phyloP scores from a whole-genome alignment of 2,797 vertebrate genomes.

The Cynodonichthys magdalenae region DNA sequence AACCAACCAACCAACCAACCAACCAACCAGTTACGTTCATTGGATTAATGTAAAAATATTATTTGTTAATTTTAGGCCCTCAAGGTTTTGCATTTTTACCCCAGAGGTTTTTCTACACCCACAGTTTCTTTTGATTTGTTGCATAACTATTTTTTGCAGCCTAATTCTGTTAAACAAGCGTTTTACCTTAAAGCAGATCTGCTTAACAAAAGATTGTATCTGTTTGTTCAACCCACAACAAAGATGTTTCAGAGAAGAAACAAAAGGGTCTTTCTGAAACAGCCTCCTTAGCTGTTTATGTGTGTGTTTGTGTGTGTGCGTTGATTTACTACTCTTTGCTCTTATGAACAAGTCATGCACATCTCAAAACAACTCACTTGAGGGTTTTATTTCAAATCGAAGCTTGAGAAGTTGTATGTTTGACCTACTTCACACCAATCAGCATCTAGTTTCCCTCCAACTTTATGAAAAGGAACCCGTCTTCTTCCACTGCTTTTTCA shows the following conservation, averaged over 20 bases:
- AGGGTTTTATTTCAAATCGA: not conserved
- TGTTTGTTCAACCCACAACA: conserved; percentile 14
- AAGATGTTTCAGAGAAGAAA: conserved; percentile 15
- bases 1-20: no score
- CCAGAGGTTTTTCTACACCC: no score
- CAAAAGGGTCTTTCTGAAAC: conserved; percentile 13
- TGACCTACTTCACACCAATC: not conserved
- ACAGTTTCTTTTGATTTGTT: no score
- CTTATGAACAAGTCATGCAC: conserved; percentile 7
- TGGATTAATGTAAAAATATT: not conserved
- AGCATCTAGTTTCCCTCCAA: not conserved
- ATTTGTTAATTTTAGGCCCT: no score
- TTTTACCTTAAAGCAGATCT: conserved; percentile 4
- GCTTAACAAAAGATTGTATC: conserved; percentile 17
- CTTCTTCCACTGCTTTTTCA: no score
- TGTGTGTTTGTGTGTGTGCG: not conserved
- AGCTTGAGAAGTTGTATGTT: not conserved
- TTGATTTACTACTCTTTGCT: not conserved
- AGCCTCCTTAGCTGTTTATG: not conserved
- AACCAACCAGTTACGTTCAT: no score
- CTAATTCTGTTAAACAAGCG: not conserved
- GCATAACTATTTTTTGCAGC: not conserved
- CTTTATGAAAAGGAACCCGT: no score
- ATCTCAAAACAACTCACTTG: no score
- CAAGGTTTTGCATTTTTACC: no score